Conservation (phyloP, 1,140 invertebrate genomes). For the Pentalonia nigronervosa region DNA sequence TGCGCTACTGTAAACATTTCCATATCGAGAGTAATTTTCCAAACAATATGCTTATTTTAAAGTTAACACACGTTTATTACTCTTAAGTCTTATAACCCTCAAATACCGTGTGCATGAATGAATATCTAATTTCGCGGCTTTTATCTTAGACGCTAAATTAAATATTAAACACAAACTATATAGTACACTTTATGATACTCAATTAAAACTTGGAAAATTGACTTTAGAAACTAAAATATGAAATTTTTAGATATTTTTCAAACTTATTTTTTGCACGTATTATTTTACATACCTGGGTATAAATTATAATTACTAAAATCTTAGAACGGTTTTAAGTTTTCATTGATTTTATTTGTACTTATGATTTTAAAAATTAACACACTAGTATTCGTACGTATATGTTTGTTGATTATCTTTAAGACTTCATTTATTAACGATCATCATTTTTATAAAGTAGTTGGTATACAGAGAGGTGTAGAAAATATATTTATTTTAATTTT, state of each 20-base stretch:
- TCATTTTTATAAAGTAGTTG: background rate
- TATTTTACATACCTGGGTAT: background rate
- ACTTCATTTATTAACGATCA: background rate
- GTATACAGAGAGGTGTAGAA: background rate
- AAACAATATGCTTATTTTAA: background rate
- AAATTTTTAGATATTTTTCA: background rate
- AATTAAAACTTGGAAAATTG: slow-evolving; percentile 24
- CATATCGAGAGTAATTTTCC: background rate
- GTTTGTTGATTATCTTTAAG: background rate
- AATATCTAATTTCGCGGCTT: background rate
- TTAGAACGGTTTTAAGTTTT: background rate
- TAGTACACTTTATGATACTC: background rate
- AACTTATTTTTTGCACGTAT: background rate
- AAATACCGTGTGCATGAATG: background rate
- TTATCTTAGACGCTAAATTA: slow-evolving; percentile 14
- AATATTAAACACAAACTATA: slow-evolving; percentile 6
- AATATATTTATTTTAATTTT: background rate
- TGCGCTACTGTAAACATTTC: background rate
- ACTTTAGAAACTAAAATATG: slow-evolving; percentile 10
- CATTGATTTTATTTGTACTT: background rate
- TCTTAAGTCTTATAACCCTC: slow-evolving; percentile 5
- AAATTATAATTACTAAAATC: background rate
- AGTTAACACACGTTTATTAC: background rate
- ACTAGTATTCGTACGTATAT: background rate
- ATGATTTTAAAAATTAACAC: background rate